Percentiles rank a stretch among this genome's conserved stretches.
phyloP scores from a whole-genome alignment of 2,113 vertebrate species.

The Larimichthys crocea region DNA sequence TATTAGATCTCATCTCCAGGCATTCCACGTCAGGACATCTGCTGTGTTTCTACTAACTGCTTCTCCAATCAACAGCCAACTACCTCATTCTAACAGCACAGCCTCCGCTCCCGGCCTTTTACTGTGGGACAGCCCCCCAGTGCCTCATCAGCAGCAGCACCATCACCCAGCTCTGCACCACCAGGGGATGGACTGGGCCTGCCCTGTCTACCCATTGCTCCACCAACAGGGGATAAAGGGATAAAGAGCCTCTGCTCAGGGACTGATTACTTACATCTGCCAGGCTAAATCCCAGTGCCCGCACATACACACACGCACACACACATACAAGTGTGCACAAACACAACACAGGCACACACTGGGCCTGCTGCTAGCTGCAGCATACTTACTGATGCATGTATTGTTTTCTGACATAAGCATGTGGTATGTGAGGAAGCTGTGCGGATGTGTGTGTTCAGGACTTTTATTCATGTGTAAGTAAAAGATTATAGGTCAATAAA shows the following conservation, averaged over 20 bases:
- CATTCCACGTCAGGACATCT: constrained; percentile 29
- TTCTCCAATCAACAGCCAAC: constrained; percentile 12
- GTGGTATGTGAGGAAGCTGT: constrained; percentile 47
- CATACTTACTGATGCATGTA: constrained; percentile 66
- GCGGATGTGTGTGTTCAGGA: constrained; percentile 15
- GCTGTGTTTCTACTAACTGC: constrained; percentile 23
- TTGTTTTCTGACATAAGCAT: constrained; percentile 74
- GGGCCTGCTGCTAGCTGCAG: constrained; percentile 62
- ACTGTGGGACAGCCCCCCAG: constrained; percentile 18
- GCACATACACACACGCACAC: constrained; percentile 66
- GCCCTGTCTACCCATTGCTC: constrained; percentile 83
- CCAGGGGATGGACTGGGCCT: constrained; percentile 67
- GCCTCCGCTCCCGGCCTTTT: constrained; percentile 26
- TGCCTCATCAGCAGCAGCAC: constrained; percentile 69
- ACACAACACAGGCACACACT: constrained; percentile 57
- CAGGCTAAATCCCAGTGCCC: constrained; percentile 87
- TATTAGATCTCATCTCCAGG: constrained; percentile 21
- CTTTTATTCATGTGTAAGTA: constrained; percentile 33
- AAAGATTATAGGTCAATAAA: constrained; percentile 44
- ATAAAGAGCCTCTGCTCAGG: constrained; percentile 89
- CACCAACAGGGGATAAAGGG: constrained; percentile 91
- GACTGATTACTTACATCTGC: constrained; percentile 92
- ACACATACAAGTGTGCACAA: constrained; percentile 55
- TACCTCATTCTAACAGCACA: neutral
- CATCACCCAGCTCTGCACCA: constrained; percentile 69